Percentiles rank a stretch among this genome's conserved stretches.
Conservation (phyloP, 1,140 invertebrate species). For the Eupeodes corollae region DNA sequence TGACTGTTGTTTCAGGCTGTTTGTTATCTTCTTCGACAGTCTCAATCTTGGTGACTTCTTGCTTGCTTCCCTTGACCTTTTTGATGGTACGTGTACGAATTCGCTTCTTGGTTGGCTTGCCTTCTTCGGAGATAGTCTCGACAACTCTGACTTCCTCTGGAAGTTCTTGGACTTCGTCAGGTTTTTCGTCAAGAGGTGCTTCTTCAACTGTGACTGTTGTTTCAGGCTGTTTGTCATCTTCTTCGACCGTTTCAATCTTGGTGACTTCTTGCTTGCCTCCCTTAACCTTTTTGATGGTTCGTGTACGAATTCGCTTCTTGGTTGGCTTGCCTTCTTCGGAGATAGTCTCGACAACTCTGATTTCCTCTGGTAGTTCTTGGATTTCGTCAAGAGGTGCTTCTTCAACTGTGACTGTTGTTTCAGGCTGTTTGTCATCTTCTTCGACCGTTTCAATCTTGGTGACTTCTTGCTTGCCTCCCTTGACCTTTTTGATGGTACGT, state of each 20-base stretch:
- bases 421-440: slow-evolving; percentile 22
- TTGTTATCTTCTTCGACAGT: slow-evolving; percentile 35
- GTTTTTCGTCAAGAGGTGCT: slow-evolving; percentile 18
- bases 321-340: slow-evolving; percentile 10
- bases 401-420: slow-evolving; percentile 12
- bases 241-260: slow-evolving; percentile 19
- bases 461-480: slow-evolving; percentile 17
- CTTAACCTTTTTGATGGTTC: slow-evolving; percentile 6
- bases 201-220: slow-evolving; percentile 16
- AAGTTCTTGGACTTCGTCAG: slow-evolving; percentile 1
- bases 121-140: slow-evolving; percentile 10
- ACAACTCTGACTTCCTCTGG: slow-evolving; percentile 6
- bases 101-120: slow-evolving; percentile 6
- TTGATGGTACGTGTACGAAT: slow-evolving; percentile 19
- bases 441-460: slow-evolving; percentile 22
- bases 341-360: slow-evolving; percentile 22
- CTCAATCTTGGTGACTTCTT: slow-evolving; percentile 32
- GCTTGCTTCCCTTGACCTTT: slow-evolving; percentile 22
- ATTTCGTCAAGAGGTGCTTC: slow-evolving; percentile 7
- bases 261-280: slow-evolving; percentile 11
- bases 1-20: slow-evolving; percentile 23
- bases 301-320: slow-evolving; percentile 12
- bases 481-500: slow-evolving; percentile 18
- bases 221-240: slow-evolving; percentile 17
- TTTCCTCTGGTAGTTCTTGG: slow-evolving; percentile 21